phyloP scores from a whole-genome alignment of 2,888 invertebrate genomes.

The Uloborus plumipes region DNA sequence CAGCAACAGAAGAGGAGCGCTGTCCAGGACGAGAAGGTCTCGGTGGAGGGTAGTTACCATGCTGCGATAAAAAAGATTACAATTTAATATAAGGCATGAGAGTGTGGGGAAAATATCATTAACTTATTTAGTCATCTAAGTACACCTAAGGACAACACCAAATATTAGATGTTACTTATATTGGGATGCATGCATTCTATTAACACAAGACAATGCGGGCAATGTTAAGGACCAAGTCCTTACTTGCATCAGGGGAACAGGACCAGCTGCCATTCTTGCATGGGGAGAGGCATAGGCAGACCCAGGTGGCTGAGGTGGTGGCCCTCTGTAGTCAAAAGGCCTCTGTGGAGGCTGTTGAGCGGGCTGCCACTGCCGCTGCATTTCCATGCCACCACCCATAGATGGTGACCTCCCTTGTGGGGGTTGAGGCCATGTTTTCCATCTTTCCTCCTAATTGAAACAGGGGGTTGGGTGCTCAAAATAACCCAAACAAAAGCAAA shows the following conservation, averaged over 20 bases:
- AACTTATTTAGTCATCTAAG: background rate
- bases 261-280: constrained; percentile 67
- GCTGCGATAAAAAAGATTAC: constrained; percentile 17
- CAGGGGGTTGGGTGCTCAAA: constrained; percentile 14
- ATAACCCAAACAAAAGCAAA: no score
- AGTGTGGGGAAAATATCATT: background rate
- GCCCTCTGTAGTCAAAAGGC: constrained; percentile 67
- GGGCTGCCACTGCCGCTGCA: constrained; percentile 62
- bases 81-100: background rate
- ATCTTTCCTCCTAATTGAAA: constrained; percentile 63
- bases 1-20: constrained; percentile 69
- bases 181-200: background rate
- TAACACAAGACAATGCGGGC: constrained; percentile 21
- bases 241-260: constrained; percentile 66
- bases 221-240: constrained; percentile 59
- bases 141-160: background rate
- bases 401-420: constrained; percentile 54
- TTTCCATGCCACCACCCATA: constrained; percentile 42
- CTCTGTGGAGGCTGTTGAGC: constrained; percentile 64
- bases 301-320: constrained; percentile 68
- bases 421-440: constrained; percentile 64
- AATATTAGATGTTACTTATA: no score
- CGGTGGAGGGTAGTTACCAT: constrained; percentile 56
- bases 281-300: constrained; percentile 69
- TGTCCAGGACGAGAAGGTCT: constrained; percentile 52